These are phyloP conservation scores for Lanistes nyassanus DNA, from an alignment of 1,140 invertebrate genomes.

Conservation along the genomic window DNA sequence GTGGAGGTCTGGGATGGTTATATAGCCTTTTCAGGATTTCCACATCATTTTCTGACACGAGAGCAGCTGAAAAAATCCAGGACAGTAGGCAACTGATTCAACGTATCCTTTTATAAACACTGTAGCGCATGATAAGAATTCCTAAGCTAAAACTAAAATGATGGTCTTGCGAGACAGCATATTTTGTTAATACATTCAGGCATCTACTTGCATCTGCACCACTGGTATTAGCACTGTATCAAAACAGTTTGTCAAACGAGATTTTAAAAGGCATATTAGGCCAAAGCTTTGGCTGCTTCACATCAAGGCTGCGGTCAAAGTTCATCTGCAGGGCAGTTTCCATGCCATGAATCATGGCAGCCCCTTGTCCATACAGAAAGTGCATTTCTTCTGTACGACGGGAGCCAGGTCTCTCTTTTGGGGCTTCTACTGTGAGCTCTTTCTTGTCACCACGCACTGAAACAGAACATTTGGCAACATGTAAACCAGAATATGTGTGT, in stretches of 20 bases:
- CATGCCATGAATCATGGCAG: slow-evolving; percentile 78
- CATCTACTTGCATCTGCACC: not conserved
- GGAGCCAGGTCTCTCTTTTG: slow-evolving; percentile 60
- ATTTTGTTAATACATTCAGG: not conserved
- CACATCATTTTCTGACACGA: too few relatives aligned
- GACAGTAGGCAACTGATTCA: too few relatives aligned
- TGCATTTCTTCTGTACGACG: slow-evolving; percentile 64
- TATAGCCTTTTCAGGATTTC: too few relatives aligned
- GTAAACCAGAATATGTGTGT: not conserved
- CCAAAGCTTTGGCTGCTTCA: slow-evolving; percentile 76
- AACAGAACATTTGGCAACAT: not conserved
- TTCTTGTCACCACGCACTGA: slow-evolving; percentile 29
- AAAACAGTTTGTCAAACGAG: slow-evolving; percentile 37
- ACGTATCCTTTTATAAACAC: too few relatives aligned
- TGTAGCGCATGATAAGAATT: too few relatives aligned
- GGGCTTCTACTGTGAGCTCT: slow-evolving; percentile 45
- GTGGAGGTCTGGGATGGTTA: too few relatives aligned
- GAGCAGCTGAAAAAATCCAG: too few relatives aligned
- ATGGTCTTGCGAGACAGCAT: not conserved
- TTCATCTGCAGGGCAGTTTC: slow-evolving; percentile 78
- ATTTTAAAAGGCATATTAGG: slow-evolving; percentile 79
- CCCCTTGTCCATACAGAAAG: slow-evolving; percentile 63
- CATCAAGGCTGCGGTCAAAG: slow-evolving; percentile 74
- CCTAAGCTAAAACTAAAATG: not conserved
- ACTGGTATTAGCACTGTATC: not conserved